Base-by-base conservation (phyloP, 2,888 invertebrate species). In the Drosophila peninsularis region DNA sequence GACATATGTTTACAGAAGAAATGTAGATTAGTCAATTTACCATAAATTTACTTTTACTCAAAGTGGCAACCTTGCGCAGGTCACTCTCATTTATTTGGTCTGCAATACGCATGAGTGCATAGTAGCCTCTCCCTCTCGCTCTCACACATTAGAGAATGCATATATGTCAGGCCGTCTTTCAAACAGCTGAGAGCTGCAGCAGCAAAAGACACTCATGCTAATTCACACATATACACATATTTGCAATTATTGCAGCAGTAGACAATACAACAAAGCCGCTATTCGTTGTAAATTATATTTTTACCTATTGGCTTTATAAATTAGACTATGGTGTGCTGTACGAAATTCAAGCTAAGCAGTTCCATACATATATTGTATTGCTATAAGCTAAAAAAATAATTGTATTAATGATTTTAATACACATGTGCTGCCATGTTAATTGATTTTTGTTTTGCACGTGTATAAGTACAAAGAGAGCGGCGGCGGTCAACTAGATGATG, bases 351-450 rank as follows among this genome's bases (percentile, higher is more conserved):
- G 19, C 56, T 73, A 42, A 54, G 56, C n/a, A 27, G 37, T 55
- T 24, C 53, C 55, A 9, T 7, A 53, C 39, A 45, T 50, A 24
- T 54, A 44, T 55, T 55, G 19, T 34, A 27, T 24, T 34, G 9
- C 41, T 36, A 24, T 32, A 56, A 60, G 58, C 60, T 17, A 72
- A 62, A 53, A 53, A 24, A 21, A 49, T 47, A 30, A 39, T 53
- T 53, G 49, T 24, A 62, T 53, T 9, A 49, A 60, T 62, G 45
- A 52, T 62, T 58, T 68, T 71, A 62, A 68, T 82, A 65, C 70
- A 80, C 87, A 83, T 87, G 81, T 82, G 84, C 68, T 81, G 72
- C 64, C 41, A 53, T 53, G 64, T 81, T 80, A 87, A 82, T 82
- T 87, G 82, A 87, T 82, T 82, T 82, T 83, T 73, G 62, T 52